Base-by-base conservation (phyloP, 1,140 invertebrate genomes). In the Latrodectus geometricus region DNA sequence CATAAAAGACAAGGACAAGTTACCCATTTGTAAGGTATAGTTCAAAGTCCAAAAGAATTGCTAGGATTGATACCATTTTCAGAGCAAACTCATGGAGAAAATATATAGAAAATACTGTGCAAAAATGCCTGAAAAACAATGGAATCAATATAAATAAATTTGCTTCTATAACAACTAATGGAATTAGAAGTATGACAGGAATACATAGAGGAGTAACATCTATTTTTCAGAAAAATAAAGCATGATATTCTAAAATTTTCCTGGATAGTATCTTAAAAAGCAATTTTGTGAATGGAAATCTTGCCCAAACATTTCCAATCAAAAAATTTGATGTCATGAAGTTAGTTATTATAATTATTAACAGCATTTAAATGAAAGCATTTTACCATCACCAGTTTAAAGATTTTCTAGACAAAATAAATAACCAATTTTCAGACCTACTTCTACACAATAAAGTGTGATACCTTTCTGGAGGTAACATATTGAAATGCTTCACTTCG, bases 311-410 rank as follows among this genome's bases (percentile, higher is more conserved):
- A 73, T 82, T 82, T 48, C 79, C 14, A 4, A 17, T 17, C 8
- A 52, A 73, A 80, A 80, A 70, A 8, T 21, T 17, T n/a, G 14
- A 54, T 20, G 49, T 80, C 49, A 70, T 52, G 49, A 17, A 80
- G 9, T 70, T 54, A 48, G 66, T 80, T 9, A 56, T 56, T 56
- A 56, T 56, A n/a, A 61, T 56, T 76, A 35, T 76, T 15, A 61
- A 15, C 54, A 78, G 21, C 21, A 23, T 78, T 56, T 78, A 66
- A 54, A 12, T 56, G 65, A 23, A 78, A 78, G 23, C 54, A 61
- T 1, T 61, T 8, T 61, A 61, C 54, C 76, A 78, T 61, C 35
- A 20, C 61, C 76, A 65, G 17, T 78, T 78, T 78, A 61, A 78
- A 65, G 76, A 76, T 56, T 61, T 61, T 50, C 50, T 21, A 56